Conservation (phyloP, 2,113 vertebrate genomes). For the Vidua macroura region DNA sequence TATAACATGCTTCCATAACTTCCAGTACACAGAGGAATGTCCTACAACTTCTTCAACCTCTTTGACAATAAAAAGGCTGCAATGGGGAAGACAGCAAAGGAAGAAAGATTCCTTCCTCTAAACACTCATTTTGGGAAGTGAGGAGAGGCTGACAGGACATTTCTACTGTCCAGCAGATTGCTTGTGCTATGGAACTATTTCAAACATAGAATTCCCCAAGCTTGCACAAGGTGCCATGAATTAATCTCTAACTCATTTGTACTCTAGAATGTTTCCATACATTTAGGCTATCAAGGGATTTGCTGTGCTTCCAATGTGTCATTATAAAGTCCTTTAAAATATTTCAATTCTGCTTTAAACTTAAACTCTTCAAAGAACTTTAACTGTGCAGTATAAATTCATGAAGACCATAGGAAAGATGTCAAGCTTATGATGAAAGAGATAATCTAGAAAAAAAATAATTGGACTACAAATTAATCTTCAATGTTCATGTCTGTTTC, state of each 20-base stretch:
- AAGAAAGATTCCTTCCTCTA: background rate
- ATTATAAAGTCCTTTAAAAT: background rate
- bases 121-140: background rate
- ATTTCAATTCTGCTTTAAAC: conserved; percentile 19
- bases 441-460: background rate
- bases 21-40: background rate
- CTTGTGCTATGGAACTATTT: background rate
- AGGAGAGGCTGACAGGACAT: background rate
- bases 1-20: background rate
- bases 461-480: background rate
- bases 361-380: conserved; percentile 33
- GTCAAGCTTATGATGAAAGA: conserved; percentile 2
- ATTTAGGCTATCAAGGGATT: background rate
- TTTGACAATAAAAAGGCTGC: background rate
- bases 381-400: background rate
- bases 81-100: background rate
- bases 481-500: background rate
- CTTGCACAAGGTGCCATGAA: background rate
- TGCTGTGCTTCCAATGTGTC: background rate
- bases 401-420: background rate
- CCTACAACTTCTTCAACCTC: background rate
- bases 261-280: background rate
- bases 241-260: background rate
- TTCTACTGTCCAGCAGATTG: background rate
- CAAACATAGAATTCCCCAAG: background rate